Base-by-base conservation (phyloP, 2,888 invertebrate genomes). In the Protophormia terraenovae region DNA sequence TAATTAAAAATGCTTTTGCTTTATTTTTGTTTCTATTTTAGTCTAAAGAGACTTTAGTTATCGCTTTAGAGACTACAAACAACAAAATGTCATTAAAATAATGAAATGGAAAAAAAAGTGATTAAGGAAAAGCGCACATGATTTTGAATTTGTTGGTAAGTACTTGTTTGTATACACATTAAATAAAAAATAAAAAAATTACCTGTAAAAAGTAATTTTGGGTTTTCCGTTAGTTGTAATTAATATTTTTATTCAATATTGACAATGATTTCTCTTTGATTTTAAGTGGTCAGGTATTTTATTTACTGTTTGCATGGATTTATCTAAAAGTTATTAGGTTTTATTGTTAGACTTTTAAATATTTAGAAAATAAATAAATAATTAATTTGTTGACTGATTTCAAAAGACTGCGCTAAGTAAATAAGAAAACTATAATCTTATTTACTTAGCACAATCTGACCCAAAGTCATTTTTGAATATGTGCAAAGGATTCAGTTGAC, bases 1-100 rank as follows among this genome's bases (percentile, higher is more conserved):
- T 85, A 85, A 85, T 85, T 85, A 85, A 85, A 85, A 85, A 78
- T 50, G 64, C 41, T 58, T 67, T 55, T 71, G 53, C 16, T n/a
- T 62, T 55, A 72, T 69, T 45, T 67, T 41, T 69, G 60, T 50
- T 19, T n/a, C 60, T 4, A 47, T 50, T 78, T 60, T 27, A 14
- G 22, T 32, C 29, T 22, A 60, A 45, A 81, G 4, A 60, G 6
- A 50, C 12, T 32, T 24, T 29, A 45, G 50, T 41, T 66, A 55
- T 71, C 69, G 71, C 27, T 80, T 66, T 58, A 14, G 35, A 14
- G 35, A 72, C 58, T 67, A 76, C 78, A 85, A 47, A 76, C 78
- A 85, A 47, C 73, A 71, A 71, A 72, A 85, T 64, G 47, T 78
- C 82, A 85, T 85, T 85, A 75, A 19, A 53, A 14, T 75, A 85